phyloP scores from a whole-genome alignment of 2,113 vertebrate species.

The Pituophis catenifer region DNA sequence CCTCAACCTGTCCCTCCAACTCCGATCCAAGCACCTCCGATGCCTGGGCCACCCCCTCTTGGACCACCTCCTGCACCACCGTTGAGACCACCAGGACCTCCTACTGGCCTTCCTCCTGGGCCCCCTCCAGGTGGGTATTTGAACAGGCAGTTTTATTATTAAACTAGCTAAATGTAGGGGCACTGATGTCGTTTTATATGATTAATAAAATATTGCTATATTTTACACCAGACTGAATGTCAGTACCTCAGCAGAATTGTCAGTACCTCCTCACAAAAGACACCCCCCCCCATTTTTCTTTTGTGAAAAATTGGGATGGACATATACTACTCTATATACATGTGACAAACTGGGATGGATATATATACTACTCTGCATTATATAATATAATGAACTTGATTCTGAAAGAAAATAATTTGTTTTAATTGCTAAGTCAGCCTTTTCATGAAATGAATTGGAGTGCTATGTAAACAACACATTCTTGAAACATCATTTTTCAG shows the following conservation, averaged over 20 bases:
- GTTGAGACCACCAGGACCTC: conserved; percentile 91
- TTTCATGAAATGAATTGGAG: background rate
- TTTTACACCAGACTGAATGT: background rate
- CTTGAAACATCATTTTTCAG: background rate
- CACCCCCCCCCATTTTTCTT: too few species aligned
- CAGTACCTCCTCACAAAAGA: background rate
- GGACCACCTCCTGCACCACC: conserved; percentile 92
- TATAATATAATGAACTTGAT: background rate
- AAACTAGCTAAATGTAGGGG: background rate
- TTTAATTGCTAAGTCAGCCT: background rate
- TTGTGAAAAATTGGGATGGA: background rate
- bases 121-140: conserved; percentile 84
- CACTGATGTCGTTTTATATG: background rate
- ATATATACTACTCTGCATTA: background rate
- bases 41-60: conserved; percentile 90
- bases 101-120: conserved; percentile 93
- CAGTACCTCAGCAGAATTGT: background rate
- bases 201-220: background rate
- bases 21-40: conserved; percentile 89
- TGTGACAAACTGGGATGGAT: background rate
- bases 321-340: background rate
- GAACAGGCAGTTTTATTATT: background rate
- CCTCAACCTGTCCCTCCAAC: conserved; percentile 69
- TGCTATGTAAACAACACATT: background rate
- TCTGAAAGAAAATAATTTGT: background rate